Conservation (phyloP, 2,113 vertebrate genomes). For the Ariopsis seemanni region DNA sequence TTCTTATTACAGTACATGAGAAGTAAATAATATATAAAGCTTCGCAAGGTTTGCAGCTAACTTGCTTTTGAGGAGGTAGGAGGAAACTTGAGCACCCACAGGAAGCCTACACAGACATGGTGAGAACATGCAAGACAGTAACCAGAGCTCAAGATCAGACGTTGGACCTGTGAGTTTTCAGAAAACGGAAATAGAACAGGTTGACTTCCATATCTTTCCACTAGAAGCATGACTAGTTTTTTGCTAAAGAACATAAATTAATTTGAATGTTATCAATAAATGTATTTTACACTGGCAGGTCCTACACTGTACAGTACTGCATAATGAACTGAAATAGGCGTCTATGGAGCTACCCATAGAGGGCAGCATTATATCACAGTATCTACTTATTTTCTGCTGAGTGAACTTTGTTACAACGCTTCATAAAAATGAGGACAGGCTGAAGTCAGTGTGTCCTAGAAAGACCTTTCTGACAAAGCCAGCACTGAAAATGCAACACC, state of each 20-base stretch:
- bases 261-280: background rate
- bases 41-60: background rate
- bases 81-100: background rate
- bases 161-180: background rate
- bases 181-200: background rate
- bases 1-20: background rate
- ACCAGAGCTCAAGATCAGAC: background rate
- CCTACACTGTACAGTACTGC: background rate
- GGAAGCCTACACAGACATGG: background rate
- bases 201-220: background rate
- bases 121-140: background rate
- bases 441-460: conserved; percentile 36
- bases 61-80: background rate
- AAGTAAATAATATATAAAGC: background rate
- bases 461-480: conserved; percentile 15
- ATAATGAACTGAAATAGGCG: background rate
- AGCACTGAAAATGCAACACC: conserved; percentile 20
- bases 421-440: conserved; percentile 40
- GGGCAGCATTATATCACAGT: conserved; percentile 39
- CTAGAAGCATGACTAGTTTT: background rate
- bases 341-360: conserved; percentile 18
- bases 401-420: conserved; percentile 12
- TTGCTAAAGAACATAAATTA: background rate
- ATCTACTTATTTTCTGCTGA: background rate
- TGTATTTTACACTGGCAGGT: background rate